Evolutionary conservation across 1,140 invertebrate genomes (phyloP).

Genomic region (Hylyphantes graminicola): DNA sequence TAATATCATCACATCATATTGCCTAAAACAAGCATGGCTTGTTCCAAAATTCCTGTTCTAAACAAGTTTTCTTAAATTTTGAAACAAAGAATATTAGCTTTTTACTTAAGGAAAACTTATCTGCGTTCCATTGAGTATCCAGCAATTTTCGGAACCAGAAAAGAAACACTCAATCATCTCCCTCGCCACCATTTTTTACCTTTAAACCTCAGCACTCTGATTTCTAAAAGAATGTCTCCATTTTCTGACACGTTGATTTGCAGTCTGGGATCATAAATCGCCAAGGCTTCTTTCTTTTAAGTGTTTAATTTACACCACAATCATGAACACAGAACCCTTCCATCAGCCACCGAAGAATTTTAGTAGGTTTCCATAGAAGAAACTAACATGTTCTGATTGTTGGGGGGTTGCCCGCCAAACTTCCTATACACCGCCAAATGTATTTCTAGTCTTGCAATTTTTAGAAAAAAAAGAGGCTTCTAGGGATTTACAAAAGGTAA

Average conservation of each 20-base stretch:
- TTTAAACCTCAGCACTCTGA: not conserved
- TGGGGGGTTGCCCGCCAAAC: no score
- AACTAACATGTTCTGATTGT: no score
- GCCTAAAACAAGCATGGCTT: no score
- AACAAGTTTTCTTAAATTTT: not conserved
- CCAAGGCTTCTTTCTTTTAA: not conserved
- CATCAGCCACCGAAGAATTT: not conserved
- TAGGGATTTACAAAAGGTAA: no score
- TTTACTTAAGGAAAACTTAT: not conserved
- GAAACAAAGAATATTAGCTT: not conserved
- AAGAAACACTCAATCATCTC: not conserved
- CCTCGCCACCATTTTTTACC: not conserved
- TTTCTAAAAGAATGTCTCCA: constrained; percentile 3
- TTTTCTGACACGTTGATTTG: not conserved
- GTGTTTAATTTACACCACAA: constrained; percentile 32
- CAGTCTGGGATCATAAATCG: constrained; percentile 10
- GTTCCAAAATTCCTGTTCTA: no score
- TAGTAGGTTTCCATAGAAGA: not conserved
- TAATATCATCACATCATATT: no score
- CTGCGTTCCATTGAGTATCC: not conserved
- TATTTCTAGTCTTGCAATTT: no score
- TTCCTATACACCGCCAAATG: no score
- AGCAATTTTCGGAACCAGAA: not conserved
- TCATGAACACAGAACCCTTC: not conserved
- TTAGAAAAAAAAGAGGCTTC: no score